Percentiles rank a stretch among this genome's conserved stretches.
Evolutionary conservation across 2,888 invertebrate species (phyloP).

Genomic region (Drosophila trichaetosa): DNA sequence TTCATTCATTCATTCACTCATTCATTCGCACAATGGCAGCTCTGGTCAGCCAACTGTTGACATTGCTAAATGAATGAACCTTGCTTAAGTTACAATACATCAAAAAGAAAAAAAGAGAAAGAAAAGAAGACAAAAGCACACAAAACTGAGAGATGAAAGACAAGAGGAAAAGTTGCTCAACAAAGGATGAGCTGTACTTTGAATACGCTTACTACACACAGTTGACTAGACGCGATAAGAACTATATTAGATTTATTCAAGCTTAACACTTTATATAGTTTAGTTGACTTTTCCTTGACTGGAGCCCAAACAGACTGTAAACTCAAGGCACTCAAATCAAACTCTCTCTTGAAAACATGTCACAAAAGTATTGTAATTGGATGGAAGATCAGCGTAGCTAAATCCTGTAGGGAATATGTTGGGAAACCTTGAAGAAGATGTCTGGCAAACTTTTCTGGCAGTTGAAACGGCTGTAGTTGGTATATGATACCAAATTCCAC

Average conservation of each 20-base stretch:
- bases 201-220: conserved; percentile 14
- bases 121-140: conserved; percentile 1
- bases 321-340: not conserved
- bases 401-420: too few species aligned
- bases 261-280: not conserved
- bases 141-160: conserved; percentile 9
- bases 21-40: conserved; percentile 60
- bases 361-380: too few species aligned
- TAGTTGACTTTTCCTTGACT: not conserved
- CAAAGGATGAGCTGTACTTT: not conserved
- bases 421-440: too few species aligned
- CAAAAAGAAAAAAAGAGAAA: not conserved
- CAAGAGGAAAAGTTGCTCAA: conserved; percentile 22
- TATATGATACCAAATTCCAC: too few species aligned
- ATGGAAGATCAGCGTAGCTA: too few species aligned
- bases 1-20: conserved; percentile 20
- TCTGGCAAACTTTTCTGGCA: too few species aligned
- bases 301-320: not conserved
- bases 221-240: not conserved
- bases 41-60: conserved; percentile 78
- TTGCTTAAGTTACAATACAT: conserved; percentile 70
- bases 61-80: conserved; percentile 72
- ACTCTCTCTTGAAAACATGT: too few species aligned
- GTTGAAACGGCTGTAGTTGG: too few species aligned
- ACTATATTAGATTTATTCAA: not conserved